Base-by-base conservation (phyloP, 2,113 vertebrate species). In the Antechinus stuartii region DNA sequence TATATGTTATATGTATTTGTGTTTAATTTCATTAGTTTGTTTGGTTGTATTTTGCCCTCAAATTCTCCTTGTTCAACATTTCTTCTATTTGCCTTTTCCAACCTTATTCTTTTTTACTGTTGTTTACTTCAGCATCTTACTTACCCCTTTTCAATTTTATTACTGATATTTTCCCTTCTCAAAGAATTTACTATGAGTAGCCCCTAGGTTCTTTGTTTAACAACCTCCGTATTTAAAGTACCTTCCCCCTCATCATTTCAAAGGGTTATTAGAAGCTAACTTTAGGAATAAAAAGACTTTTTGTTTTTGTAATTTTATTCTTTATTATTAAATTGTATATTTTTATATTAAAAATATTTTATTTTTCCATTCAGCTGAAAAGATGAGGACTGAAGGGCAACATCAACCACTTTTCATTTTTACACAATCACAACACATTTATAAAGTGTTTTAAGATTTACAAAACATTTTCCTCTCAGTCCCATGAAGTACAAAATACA, bases 21-120 rank as follows among this genome's bases (percentile, higher is more conserved):
- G 90, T 97, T 96, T 96, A 95, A 95, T 95, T 96, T 97, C 53
- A 91, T 95, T 91, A 26, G 27, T 76, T 76, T 22, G 6, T 76
- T 76, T 76, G 93, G n/a, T 91, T 94, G 90, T 16, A 56, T 76
- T 94, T 53, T 89, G 23, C 95, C n/a, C 6, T 30, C 0, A 95
- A 95, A 68, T 91, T 93, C 68, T 96, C 96, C 90, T 95, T 95
- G 89, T 90, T 95, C 57, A 92, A 90, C 25, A 0, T 92, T 95
- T 95, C 91, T 84, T 24, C 91, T 95, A 94, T 94, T 97, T 93
- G 93, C 68, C 95, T 53, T 92, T 94, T n/a, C 23, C 46, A 50
- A n/a, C 93, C 52, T 91, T 50, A 61, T 94, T 95, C n/a, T 14
- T 91, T 96, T 95, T 95, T 54, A 94, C 96, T 84, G 30, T 54